phyloP scores from a whole-genome alignment of 92 coral and sea anemone species.

The Palythoa grandis region DNA sequence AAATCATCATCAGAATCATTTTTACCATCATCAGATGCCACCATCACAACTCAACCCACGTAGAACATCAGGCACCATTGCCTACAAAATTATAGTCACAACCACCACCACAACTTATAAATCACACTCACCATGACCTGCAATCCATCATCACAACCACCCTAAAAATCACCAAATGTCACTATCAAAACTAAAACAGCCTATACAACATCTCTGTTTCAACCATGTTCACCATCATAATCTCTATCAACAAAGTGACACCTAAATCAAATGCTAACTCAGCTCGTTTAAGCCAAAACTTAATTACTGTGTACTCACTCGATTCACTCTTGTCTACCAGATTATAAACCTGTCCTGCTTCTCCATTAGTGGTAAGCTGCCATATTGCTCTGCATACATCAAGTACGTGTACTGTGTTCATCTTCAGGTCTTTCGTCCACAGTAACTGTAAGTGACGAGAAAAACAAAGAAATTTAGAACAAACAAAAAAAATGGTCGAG shows the following conservation, averaged over 20 bases:
- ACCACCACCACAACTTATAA: too few species aligned
- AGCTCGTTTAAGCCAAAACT: background rate
- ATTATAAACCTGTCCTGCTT: conserved; percentile 79
- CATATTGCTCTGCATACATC: conserved; percentile 93
- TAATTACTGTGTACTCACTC: conserved; percentile 53
- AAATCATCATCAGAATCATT: too few species aligned
- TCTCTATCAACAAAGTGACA: background rate
- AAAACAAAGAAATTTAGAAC: background rate
- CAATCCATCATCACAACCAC: too few species aligned
- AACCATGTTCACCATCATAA: background rate
- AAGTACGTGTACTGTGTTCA: conserved; percentile 92
- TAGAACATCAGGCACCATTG: too few species aligned
- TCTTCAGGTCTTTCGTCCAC: conserved; percentile 96
- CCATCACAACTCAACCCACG: too few species aligned
- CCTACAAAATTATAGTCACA: too few species aligned
- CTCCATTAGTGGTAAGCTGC: conserved; percentile 86
- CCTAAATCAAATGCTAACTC: background rate
- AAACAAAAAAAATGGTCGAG: too few species aligned
- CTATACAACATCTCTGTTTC: background rate
- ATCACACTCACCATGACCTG: too few species aligned
- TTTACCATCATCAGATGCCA: too few species aligned
- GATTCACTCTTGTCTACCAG: conserved; percentile 88
- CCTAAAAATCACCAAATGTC: too few species aligned
- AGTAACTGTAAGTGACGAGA: conserved; percentile 60
- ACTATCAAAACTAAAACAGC: too few species aligned